These are phyloP conservation scores for Antechinus stuartii DNA, from an alignment of 2,113 vertebrate species.

Conservation along the genomic window DNA sequence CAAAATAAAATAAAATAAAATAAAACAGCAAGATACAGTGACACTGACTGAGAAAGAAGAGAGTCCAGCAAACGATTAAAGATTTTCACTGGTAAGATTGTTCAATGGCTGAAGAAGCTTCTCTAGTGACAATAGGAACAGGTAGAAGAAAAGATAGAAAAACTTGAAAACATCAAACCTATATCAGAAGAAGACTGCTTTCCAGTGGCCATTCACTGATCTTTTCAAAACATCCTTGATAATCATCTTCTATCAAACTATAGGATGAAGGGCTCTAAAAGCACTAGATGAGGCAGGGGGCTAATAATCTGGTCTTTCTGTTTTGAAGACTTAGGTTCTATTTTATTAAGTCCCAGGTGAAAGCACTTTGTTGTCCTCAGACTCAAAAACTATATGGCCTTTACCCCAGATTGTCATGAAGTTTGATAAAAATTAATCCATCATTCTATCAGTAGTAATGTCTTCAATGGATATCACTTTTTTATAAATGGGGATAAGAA, in stretches of 20 bases:
- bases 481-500: neutral
- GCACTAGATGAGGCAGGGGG: neutral
- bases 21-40: neutral
- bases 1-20: slow-evolving; percentile 31
- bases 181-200: slow-evolving; percentile 21
- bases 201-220: neutral
- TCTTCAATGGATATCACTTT: neutral
- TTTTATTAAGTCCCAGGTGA: neutral
- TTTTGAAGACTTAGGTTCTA: slow-evolving; percentile 3
- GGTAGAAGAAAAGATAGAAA: neutral
- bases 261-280: neutral
- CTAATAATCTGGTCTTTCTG: neutral
- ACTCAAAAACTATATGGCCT: neutral
- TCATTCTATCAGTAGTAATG: neutral
- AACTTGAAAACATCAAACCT: slow-evolving; percentile 1
- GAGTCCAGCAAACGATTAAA: neutral
- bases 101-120: slow-evolving; percentile 32
- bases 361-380: slow-evolving; percentile 13
- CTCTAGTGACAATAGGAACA: neutral
- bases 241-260: neutral
- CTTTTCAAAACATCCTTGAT: slow-evolving; percentile 30
- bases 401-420: slow-evolving; percentile 26
- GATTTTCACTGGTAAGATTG: slow-evolving; percentile 29
- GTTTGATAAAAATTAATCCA: neutral
- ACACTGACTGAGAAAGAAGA: slow-evolving; percentile 11